Evolutionary conservation across 2,888 invertebrate species (phyloP).

Genomic region (Esperia sulphurella): DNA sequence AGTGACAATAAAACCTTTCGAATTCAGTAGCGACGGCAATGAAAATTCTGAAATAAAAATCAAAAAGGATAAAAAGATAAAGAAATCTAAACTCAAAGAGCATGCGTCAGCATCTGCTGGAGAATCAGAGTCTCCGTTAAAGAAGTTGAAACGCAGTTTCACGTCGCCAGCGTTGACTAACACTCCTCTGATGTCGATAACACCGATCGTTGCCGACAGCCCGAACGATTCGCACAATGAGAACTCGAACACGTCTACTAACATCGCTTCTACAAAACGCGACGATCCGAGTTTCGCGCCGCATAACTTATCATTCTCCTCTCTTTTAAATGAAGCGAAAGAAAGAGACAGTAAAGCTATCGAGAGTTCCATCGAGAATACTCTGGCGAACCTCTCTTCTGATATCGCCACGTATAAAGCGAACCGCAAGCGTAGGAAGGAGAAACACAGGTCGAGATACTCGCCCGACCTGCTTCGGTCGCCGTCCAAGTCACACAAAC

Average conservation of each 20-base stretch:
- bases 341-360: conserved; percentile 67
- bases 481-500: conserved; percentile 86
- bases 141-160: conserved; percentile 70
- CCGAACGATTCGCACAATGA: conserved; percentile 74
- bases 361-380: conserved; percentile 69
- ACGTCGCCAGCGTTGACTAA: conserved; percentile 72
- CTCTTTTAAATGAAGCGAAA: conserved; percentile 60
- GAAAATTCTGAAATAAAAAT: conserved; percentile 47
- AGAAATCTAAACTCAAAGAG: conserved; percentile 56
- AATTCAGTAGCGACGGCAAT: conserved; percentile 61
- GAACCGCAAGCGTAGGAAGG: conserved; percentile 84
- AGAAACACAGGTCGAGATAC: conserved; percentile 87
- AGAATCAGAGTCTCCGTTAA: conserved; percentile 41
- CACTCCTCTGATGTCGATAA: conserved; percentile 75
- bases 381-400: conserved; percentile 66
- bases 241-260: conserved; percentile 66
- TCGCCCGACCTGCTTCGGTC: conserved; percentile 83
- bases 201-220: conserved; percentile 72
- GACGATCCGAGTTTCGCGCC: conserved; percentile 47
- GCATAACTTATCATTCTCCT: conserved; percentile 72
- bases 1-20: conserved; percentile 73
- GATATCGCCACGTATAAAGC: conserved; percentile 78
- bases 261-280: conserved; percentile 36
- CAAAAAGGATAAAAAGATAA: conserved; percentile 66
- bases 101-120: conserved; percentile 40